These are phyloP conservation scores for Habrosyne pyritoides DNA, from an alignment of 2,888 invertebrate species.

Conservation along the genomic window DNA sequence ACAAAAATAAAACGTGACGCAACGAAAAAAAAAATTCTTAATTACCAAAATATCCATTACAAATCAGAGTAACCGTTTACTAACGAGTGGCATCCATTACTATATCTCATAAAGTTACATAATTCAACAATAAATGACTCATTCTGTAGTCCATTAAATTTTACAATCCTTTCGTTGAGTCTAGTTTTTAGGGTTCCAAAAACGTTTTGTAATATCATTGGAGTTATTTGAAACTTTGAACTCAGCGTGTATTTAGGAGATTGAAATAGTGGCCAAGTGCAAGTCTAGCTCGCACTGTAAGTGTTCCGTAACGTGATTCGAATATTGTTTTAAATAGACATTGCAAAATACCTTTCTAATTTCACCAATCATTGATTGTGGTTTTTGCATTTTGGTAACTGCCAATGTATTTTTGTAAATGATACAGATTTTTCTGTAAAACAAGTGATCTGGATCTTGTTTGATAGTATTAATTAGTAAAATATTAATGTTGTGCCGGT, in stretches of 20 bases:
- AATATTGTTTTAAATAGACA: not conserved
- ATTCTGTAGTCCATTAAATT: slow-evolving; percentile 33
- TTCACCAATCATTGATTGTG: not conserved
- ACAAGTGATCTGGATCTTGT: no score
- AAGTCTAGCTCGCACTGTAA: not conserved
- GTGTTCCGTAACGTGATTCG: not conserved
- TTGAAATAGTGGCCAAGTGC: not conserved
- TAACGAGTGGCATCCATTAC: slow-evolving; percentile 39
- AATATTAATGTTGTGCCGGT: no score
- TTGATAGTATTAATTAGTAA: no score
- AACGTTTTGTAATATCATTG: no score
- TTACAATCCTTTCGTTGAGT: slow-evolving; percentile 19
- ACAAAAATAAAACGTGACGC: no score
- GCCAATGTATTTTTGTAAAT: no score
- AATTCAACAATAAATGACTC: slow-evolving; percentile 32
- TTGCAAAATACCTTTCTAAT: not conserved
- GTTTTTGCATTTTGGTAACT: no score
- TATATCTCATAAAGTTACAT: slow-evolving; percentile 37
- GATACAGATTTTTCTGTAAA: no score
- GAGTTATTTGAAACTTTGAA: no score
- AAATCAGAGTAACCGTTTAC: slow-evolving; percentile 34
- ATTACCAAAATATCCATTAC: no score
- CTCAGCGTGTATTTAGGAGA: not conserved
- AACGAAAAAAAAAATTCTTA: no score
- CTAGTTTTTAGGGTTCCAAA: not conserved